Evolutionary conservation across 2,113 vertebrate genomes (phyloP).

Genomic region (Microcebus jonahi): DNA sequence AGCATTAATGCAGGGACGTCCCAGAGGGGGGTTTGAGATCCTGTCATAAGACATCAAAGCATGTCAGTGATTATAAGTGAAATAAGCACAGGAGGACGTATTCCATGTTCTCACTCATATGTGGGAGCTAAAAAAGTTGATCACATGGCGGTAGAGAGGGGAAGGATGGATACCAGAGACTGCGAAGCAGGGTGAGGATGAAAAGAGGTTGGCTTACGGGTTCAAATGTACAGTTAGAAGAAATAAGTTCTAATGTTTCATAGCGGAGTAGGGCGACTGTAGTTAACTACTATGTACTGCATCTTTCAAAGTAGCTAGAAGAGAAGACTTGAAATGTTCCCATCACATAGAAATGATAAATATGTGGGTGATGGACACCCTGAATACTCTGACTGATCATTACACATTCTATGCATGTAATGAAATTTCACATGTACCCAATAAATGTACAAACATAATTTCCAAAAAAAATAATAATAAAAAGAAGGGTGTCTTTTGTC

Average conservation of each 20-base stretch:
- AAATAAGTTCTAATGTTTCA: neutral
- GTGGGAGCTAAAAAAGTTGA: neutral
- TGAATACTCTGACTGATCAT: neutral
- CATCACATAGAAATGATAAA: neutral
- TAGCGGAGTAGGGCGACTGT: neutral
- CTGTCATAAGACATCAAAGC: neutral
- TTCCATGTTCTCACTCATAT: neutral
- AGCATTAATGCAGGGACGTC: fast-evolving
- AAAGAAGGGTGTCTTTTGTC: neutral
- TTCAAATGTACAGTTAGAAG: neutral
- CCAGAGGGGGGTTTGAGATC: too few species aligned
- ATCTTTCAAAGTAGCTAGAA: neutral
- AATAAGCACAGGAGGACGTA: neutral
- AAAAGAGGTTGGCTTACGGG: neutral
- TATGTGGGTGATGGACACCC: neutral
- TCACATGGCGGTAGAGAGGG: neutral
- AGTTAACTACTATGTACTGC: neutral
- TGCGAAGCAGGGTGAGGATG: neutral
- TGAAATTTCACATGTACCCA: neutral
- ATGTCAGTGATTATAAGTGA: neutral
- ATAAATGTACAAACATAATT: neutral
- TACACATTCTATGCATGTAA: neutral
- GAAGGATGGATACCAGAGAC: neutral
- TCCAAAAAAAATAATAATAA: neutral
- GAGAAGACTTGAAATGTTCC: neutral